A percentile compares a stretch with the other conserved stretches of the same genome.
Conservation (phyloP, 2,113 vertebrate species). For the Tringa solitaria region DNA sequence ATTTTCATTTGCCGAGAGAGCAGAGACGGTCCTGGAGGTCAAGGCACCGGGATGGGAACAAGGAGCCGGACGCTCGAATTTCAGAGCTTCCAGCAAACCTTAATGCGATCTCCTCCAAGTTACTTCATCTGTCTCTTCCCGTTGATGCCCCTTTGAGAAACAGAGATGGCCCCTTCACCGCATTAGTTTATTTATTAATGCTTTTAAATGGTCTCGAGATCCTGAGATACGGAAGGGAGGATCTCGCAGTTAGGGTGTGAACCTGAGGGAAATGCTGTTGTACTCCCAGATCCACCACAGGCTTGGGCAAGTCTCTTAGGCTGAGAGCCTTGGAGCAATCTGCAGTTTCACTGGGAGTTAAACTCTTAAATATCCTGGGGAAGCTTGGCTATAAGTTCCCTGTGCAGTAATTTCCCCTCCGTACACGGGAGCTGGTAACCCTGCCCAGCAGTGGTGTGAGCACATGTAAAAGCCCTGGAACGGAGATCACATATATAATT, state of each 20-base stretch:
- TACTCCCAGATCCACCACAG: neutral
- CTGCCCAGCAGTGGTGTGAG: neutral
- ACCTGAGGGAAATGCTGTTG: neutral
- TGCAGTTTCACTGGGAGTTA: neutral
- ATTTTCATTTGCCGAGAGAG: neutral
- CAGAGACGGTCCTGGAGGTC: slow-evolving; percentile 6
- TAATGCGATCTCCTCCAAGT: rapidly evolving
- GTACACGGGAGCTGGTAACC: neutral
- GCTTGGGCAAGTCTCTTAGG: neutral
- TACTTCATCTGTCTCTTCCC: neutral
- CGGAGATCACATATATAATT: neutral
- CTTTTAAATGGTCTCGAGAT: neutral
- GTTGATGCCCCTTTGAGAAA: neutral
- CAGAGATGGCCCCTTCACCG: neutral
- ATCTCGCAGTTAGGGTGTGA: neutral
- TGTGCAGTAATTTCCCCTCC: neutral
- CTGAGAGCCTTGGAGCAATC: neutral
- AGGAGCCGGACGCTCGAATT: neutral
- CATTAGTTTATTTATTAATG: neutral
- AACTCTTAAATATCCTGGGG: neutral
- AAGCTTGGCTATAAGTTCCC: neutral
- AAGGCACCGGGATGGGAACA: neutral
- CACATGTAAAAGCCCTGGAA: neutral
- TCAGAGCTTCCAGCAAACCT: neutral
- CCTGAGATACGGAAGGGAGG: neutral